Conservation (phyloP, 2,888 invertebrate genomes). For the Dolichomitus sp. region DNA sequence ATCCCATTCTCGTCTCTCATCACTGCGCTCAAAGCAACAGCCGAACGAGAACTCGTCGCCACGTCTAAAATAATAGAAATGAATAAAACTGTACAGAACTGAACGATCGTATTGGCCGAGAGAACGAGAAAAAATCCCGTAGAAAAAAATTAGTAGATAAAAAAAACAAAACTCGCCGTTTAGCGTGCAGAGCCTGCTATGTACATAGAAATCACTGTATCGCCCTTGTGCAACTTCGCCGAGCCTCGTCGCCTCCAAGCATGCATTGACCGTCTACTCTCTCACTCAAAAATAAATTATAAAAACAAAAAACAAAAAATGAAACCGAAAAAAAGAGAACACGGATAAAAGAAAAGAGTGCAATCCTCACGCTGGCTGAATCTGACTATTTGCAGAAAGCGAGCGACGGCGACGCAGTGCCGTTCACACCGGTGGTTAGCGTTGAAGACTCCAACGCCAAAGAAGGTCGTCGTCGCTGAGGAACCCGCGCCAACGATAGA, state of each 20-base stretch:
- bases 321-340: conserved; percentile 35
- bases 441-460: conserved; percentile 86
- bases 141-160: conserved; percentile 41
- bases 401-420: conserved; percentile 93
- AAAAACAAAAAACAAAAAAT: conserved; percentile 42
- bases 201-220: conserved; percentile 22
- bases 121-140: conserved; percentile 37
- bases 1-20: conserved; percentile 19
- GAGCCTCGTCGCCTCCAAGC: conserved; percentile 53
- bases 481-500: conserved; percentile 78
- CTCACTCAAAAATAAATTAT: neutral
- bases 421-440: conserved; percentile 95
- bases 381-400: conserved; percentile 89
- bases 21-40: conserved; percentile 50
- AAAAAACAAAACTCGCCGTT: conserved; percentile 28
- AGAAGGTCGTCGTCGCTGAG: conserved; percentile 54
- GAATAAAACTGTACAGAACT: neutral
- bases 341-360: conserved; percentile 63
- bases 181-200: conserved; percentile 27
- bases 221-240: conserved; percentile 24
- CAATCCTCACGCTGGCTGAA: conserved; percentile 75
- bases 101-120: conserved; percentile 22
- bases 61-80: conserved; percentile 2
- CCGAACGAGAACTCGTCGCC: conserved; percentile 34
- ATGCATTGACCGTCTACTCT: conserved; percentile 44